A percentile compares a stretch with the other conserved stretches of the same genome.
Conservation (phyloP, 2,888 invertebrate species). For the Drosophila conformis region DNA sequence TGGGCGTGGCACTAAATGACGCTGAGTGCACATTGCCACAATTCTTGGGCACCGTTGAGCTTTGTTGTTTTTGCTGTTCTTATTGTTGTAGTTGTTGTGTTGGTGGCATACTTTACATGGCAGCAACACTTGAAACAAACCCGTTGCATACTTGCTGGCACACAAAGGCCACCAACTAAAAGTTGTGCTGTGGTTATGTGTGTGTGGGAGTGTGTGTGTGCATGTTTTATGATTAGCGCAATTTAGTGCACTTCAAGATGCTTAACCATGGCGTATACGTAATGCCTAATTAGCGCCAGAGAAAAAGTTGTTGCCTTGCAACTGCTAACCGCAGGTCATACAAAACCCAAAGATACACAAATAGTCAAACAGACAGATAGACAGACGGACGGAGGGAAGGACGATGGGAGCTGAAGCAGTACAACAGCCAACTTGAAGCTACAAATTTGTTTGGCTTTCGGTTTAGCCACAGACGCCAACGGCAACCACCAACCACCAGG, state of each 20-base stretch:
- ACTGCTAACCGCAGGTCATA: slow-evolving; percentile 63
- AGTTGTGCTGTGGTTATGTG: slow-evolving; percentile 13
- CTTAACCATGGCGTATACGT: slow-evolving; percentile 55
- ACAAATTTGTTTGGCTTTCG: slow-evolving; percentile 73
- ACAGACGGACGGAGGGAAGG: slow-evolving; percentile 4
- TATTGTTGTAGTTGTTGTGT: slow-evolving; percentile 25
- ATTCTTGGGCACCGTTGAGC: slow-evolving; percentile 52
- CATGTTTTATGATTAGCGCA: slow-evolving; percentile 67
- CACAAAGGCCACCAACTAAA: slow-evolving; percentile 51
- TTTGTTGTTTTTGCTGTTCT: slow-evolving; percentile 27
- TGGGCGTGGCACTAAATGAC: slow-evolving; percentile 67
- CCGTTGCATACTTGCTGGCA: slow-evolving; percentile 49
- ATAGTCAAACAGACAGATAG: slow-evolving; percentile 18
- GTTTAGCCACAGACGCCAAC: slow-evolving; percentile 51
- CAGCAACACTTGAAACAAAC: slow-evolving; percentile 69
- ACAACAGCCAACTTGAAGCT: slow-evolving; percentile 63
- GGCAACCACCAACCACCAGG: slow-evolving; percentile 35
- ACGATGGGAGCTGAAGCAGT: slow-evolving; percentile 5
- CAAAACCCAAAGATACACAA: slow-evolving; percentile 26
- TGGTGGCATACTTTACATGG: slow-evolving; percentile 75
- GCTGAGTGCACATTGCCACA: slow-evolving; percentile 74
- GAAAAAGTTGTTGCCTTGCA: slow-evolving; percentile 64
- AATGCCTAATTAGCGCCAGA: slow-evolving; percentile 72
- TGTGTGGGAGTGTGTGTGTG: not conserved
- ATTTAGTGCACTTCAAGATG: slow-evolving; percentile 70